Evolutionary conservation across 2,888 invertebrate genomes (phyloP), one percentile per base, ranked within the genome.

Genomic region (Heliconius ismenius): DNA sequence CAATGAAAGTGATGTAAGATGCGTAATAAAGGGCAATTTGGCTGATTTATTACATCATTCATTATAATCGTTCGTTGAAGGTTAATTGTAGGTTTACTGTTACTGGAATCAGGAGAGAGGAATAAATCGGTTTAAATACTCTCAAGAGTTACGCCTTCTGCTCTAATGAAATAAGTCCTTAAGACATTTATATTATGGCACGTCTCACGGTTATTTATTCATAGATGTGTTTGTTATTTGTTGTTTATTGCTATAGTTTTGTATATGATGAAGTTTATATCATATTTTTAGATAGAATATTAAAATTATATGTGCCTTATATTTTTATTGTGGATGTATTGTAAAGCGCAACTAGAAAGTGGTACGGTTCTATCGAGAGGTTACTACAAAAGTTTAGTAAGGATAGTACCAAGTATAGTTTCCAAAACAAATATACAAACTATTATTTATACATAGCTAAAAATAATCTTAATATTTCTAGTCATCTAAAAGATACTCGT

Each of bases 1-100:
- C 90, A 91, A 92, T 91, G 91, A 92, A 91, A 88, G 87, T 89
- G 90, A 92, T 89, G 91, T 92, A 90, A 92, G 92, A 91, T 90
- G 89, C 88, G 90, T 90, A 91, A 92, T 92, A 91, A 91, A 85
- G 89, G 87, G 90, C 88, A 89, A 91, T 92, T 91, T 86, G 82
- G 84, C 84, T 92, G 92, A 92, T 92, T 92, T 92, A 92, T 92
- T 86, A 89, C 86, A 90, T 89, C 91, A 89, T 92, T 91, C 86
- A 87, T 92, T 91, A 90, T 89, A 88, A 89, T 83, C 85, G 84
- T 83, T 85, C 84, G 81, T 81, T 82, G 80, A 83, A 85, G 90
- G 90, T 90, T 91, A 91, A 91, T 90, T 89, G 88, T 87, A 86
- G 89, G 89, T 89, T 90, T 89, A 88, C 83, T 85, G 86, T 82